phyloP scores from a whole-genome alignment of 2,888 invertebrate species.

The Caenorhabditis imperialis region DNA sequence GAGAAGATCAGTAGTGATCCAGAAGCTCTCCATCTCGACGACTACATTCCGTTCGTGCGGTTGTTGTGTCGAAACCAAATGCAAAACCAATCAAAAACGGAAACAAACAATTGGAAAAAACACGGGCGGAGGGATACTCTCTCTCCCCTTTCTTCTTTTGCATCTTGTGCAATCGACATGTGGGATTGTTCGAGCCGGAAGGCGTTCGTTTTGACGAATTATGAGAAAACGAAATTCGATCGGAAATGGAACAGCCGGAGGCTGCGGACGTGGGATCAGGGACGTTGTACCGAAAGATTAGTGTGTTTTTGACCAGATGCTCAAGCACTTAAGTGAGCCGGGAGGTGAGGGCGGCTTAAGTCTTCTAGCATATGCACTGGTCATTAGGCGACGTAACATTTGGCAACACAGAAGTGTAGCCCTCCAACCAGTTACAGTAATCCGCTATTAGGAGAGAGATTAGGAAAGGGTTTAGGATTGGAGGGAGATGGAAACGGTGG shows the following conservation, averaged over 20 bases:
- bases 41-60: constrained; percentile 12
- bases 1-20: constrained; percentile 36
- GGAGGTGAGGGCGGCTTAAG: constrained; percentile 35
- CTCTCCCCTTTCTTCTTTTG: too few relatives aligned
- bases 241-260: constrained; percentile 45
- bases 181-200: constrained; percentile 4
- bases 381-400: constrained; percentile 46
- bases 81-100: constrained; percentile 41
- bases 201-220: constrained; percentile 28
- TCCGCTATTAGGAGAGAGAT: constrained; percentile 23
- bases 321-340: constrained; percentile 41
- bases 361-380: constrained; percentile 43
- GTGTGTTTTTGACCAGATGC: constrained; percentile 49
- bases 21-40: constrained; percentile 10
- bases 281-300: constrained; percentile 21
- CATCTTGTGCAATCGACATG: constrained; percentile 19
- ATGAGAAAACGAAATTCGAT: constrained; percentile 38
- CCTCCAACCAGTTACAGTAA: constrained; percentile 44
- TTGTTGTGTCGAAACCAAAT: constrained; percentile 16
- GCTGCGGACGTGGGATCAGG: neutral
- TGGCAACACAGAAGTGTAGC: constrained; percentile 29
- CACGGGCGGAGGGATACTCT: neutral
- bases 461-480: constrained; percentile 13
- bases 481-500: neutral
- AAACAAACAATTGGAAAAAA: constrained; percentile 25